These are phyloP conservation scores for Leptodactylus fuscus DNA, from an alignment of 2,113 vertebrate species.

Conservation along the genomic window DNA sequence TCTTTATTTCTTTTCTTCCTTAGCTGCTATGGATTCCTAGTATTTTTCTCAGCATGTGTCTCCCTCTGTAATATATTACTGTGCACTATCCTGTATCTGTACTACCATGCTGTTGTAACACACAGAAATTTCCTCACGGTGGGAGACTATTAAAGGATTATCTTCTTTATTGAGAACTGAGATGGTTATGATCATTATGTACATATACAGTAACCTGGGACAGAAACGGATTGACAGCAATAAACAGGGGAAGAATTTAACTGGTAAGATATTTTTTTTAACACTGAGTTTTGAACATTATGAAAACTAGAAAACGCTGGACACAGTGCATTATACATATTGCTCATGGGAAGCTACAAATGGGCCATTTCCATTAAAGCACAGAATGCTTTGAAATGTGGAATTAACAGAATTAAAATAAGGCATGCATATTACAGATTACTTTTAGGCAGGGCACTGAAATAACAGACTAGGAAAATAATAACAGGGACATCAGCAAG, in stretches of 20 bases:
- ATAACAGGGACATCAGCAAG: constrained; percentile 30
- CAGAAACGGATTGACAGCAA: no score
- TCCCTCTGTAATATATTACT: no score
- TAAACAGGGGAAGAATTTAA: background rate
- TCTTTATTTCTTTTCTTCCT: no score
- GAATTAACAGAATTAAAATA: constrained; percentile 19
- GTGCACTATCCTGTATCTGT: no score
- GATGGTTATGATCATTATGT: background rate
- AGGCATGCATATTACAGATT: background rate
- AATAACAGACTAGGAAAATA: constrained; percentile 26
- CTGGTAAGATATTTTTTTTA: background rate
- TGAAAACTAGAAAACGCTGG: background rate
- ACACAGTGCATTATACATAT: background rate
- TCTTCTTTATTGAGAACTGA: background rate
- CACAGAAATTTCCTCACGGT: no score
- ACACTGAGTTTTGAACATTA: background rate
- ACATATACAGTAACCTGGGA: no score
- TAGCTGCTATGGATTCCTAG: no score
- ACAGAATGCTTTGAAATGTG: background rate
- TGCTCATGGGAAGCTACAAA: background rate
- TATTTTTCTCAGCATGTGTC: no score
- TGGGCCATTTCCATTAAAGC: background rate
- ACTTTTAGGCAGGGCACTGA: background rate
- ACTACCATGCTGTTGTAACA: no score
- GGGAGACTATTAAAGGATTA: no score